Conservation (phyloP, 2,797 vertebrate genomes). For the Erethizon dorsatum region DNA sequence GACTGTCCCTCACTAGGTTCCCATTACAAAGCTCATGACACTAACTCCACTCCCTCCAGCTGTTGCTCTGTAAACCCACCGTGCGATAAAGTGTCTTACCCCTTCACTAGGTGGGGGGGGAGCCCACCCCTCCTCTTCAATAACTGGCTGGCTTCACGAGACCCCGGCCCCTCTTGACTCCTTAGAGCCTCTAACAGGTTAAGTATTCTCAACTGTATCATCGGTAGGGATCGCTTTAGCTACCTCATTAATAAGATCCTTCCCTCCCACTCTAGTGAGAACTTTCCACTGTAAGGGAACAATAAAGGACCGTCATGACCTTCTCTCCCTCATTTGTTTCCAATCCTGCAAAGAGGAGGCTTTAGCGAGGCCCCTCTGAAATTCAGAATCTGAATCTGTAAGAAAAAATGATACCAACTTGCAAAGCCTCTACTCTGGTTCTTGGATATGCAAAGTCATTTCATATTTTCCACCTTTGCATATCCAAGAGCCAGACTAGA, state of each 20-base stretch:
- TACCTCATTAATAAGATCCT: neutral
- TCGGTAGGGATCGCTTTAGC: neutral
- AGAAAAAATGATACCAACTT: slow-evolving; percentile 36
- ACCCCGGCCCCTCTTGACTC: neutral
- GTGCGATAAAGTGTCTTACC: neutral
- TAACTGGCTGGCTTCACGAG: neutral
- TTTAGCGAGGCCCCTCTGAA: neutral
- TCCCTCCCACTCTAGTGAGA: neutral
- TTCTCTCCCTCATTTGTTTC: neutral
- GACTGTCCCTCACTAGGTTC: neutral
- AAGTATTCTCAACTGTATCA: neutral
- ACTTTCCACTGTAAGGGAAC: neutral
- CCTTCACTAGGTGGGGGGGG: neutral
- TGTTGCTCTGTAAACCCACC: neutral
- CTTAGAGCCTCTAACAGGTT: neutral
- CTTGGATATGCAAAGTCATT: too few species aligned
- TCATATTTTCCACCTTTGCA: neutral
- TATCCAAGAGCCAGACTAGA: neutral
- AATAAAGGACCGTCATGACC: neutral
- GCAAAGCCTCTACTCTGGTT: neutral
- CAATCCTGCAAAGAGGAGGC: neutral
- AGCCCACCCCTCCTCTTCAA: neutral
- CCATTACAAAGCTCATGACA: neutral
- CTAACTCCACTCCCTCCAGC: neutral
- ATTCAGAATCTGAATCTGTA: neutral